Conservation (phyloP, 2,113 vertebrate genomes). For the Cyanoramphus novaezelandiae region DNA sequence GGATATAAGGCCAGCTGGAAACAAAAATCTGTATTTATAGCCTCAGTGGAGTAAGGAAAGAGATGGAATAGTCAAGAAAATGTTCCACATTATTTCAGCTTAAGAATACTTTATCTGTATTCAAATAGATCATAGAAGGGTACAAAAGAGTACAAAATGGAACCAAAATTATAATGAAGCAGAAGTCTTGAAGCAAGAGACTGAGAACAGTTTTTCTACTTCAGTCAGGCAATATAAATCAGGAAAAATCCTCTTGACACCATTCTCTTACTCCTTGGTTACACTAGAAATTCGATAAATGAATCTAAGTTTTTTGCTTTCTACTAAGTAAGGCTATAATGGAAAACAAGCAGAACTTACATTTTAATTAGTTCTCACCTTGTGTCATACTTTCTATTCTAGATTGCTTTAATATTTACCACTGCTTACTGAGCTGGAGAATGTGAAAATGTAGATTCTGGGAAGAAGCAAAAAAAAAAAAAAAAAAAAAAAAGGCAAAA, state of each 20-base stretch:
- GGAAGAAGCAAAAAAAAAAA: neutral
- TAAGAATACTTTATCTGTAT: slow-evolving; percentile 25
- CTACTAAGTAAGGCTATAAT: neutral
- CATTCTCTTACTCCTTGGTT: neutral
- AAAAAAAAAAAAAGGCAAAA: neutral
- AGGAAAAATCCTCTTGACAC: neutral
- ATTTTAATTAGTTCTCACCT: neutral
- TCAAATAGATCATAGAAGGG: slow-evolving; percentile 24
- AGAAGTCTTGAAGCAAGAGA: slow-evolving; percentile 18
- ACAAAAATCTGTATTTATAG: slow-evolving; percentile 58
- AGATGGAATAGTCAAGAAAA: slow-evolving; percentile 27
- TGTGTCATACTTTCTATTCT: slow-evolving; percentile 7
- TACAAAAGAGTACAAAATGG: neutral
- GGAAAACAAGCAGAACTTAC: neutral
- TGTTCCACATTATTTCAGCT: neutral
- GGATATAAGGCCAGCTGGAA: slow-evolving; percentile 55
- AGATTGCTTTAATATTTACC: slow-evolving; percentile 33
- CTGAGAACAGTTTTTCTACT: neutral
- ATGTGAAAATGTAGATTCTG: neutral
- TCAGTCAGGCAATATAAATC: neutral
- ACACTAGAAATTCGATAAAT: neutral
- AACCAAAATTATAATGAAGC: slow-evolving; percentile 5
- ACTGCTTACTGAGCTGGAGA: neutral
- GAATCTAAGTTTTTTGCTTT: neutral
- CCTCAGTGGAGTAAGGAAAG: slow-evolving; percentile 32